Evolutionary conservation across 2,113 vertebrate species (phyloP), one percentile per base, ranked within the genome.

Genomic region (Pangasianodon gigas): DNA sequence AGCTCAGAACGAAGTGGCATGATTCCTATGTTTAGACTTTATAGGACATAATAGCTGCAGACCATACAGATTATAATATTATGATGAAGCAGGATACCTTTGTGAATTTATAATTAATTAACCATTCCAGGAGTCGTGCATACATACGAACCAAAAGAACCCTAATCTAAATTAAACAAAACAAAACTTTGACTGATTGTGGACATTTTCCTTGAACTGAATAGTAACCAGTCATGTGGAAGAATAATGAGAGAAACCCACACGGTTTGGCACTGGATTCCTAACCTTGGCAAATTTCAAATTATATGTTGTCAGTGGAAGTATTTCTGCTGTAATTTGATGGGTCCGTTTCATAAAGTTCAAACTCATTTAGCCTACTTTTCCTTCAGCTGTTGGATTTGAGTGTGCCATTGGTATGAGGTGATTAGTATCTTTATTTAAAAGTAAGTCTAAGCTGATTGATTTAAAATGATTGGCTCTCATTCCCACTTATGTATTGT

Each of bases 221-320:
- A 97, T 97, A 98, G 96, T 95, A 96, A 95, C 95, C 96, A 97
- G 97, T 96, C 96, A 87, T 95, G 96, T 96, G 96, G 93, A 21
- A 91, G 95, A 96, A 96, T 96, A 97, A 97, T 97, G 90, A 96
- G 97, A 95, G 96, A 96, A 94, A 92, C 93, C 93, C 91, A 90
- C 92, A 93, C 91, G 89, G 90, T 94, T 93, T 93, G 92, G 92
- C 93, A 92, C 96, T 95, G 96, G 96, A 97, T 96, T 96, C 96
- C 96, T 95, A 96, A 97, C 96, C 96, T 97, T 95, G 96, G 96
- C 97, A 95, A 95, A 95, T 96, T 96, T 96, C 95, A 97, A 98
- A 98, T 98, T 97, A 97, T 95, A 97, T 91, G 96, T 97, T 98
- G 97, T 98, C 97, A 96, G 96, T 96, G 95, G 96, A 96, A 96